phyloP scores from a whole-genome alignment of 2,797 vertebrate species.

The Poeciliopsis gracilis region DNA sequence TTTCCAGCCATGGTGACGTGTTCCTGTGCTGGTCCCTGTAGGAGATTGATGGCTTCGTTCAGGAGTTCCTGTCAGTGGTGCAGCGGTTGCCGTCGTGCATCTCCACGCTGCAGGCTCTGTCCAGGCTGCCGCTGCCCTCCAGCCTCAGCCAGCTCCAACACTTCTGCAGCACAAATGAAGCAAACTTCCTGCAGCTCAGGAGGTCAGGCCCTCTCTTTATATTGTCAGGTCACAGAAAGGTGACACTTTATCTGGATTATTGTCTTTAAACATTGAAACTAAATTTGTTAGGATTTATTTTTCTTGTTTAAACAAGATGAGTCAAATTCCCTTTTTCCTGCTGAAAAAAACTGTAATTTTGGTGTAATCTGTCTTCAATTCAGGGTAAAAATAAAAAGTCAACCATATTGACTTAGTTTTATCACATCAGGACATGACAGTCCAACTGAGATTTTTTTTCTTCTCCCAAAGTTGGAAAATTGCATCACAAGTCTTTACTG shows the following conservation, averaged over 20 bases:
- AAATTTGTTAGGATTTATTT: neutral
- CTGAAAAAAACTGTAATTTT: neutral
- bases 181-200: conserved; percentile 72
- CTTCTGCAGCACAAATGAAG: conserved; percentile 73
- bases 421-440: neutral
- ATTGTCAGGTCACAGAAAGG: neutral
- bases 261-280: neutral
- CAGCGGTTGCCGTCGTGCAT: conserved; percentile 75
- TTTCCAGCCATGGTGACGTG: neutral
- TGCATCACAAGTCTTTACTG: no score
- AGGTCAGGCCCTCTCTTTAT: conserved; percentile 55
- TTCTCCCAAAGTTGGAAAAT: no score
- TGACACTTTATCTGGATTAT: neutral
- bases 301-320: neutral
- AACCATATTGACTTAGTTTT: neutral
- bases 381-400: neutral
- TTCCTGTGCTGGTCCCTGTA: conserved; percentile 38
- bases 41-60: conserved; percentile 78
- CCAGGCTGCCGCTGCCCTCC: conserved; percentile 59
- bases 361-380: neutral
- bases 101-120: conserved; percentile 70
- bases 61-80: conserved; percentile 77
- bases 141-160: conserved; percentile 48
- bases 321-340: neutral
- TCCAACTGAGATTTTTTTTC: neutral